Conservation (phyloP, 2,113 vertebrate genomes). For the Solea senegalensis region DNA sequence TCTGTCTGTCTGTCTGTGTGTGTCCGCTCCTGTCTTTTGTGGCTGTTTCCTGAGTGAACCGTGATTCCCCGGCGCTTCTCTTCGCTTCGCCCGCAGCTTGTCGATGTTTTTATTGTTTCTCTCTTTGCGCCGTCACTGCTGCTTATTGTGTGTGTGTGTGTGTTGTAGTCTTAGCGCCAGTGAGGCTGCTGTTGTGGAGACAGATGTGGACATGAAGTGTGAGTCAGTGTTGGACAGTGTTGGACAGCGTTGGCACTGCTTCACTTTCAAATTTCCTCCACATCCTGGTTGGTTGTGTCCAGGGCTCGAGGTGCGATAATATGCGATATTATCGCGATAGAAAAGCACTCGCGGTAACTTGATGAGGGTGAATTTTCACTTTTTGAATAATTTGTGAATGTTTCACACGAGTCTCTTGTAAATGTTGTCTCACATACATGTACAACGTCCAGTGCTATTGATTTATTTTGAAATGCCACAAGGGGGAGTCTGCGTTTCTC, state of each 20-base stretch:
- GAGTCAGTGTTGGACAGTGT: neutral
- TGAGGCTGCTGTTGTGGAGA: neutral
- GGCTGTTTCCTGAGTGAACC: slow-evolving; percentile 70
- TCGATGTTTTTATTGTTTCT: slow-evolving; percentile 11
- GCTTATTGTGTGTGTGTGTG: neutral
- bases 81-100: slow-evolving; percentile 35
- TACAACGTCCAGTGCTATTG: too few relatives aligned
- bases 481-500: too few relatives aligned
- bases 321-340: neutral
- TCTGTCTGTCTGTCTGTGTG: slow-evolving; percentile 19
- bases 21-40: slow-evolving; percentile 60
- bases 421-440: too few relatives aligned
- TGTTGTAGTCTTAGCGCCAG: neutral
- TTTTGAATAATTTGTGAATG: neutral
- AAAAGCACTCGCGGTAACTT: neutral
- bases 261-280: slow-evolving; percentile 64
- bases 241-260: slow-evolving; percentile 22
- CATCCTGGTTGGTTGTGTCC: slow-evolving; percentile 58
- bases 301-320: neutral
- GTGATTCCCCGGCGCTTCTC: slow-evolving; percentile 62
- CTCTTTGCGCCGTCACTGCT: neutral
- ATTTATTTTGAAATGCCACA: too few relatives aligned
- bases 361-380: neutral
- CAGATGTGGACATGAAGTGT: neutral
- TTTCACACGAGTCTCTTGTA: neutral